Evolutionary conservation across 2,113 vertebrate species (phyloP).

Genomic region (Rhagologus leucostigma): DNA sequence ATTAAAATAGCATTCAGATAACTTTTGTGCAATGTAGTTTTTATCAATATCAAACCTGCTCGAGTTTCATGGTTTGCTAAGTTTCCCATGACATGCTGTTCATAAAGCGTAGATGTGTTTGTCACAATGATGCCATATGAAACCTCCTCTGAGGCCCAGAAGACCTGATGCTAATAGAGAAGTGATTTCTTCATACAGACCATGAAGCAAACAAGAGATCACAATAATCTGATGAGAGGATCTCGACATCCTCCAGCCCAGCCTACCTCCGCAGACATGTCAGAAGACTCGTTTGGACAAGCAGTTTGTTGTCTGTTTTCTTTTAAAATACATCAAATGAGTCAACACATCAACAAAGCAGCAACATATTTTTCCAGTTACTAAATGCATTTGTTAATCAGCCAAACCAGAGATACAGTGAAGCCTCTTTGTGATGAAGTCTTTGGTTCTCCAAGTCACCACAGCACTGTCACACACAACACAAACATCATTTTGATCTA

Average conservation of each 20-base stretch:
- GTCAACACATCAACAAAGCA: slow-evolving; percentile 37
- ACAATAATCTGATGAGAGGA: background rate
- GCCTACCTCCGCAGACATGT: slow-evolving; percentile 4
- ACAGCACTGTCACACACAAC: background rate
- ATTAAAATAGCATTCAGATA: background rate
- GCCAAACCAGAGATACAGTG: slow-evolving; percentile 12
- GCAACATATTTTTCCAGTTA: slow-evolving; percentile 40
- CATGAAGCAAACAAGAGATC: slow-evolving; percentile 33
- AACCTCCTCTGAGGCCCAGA: background rate
- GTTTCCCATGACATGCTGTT: background rate
- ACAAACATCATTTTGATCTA: slow-evolving; percentile 23
- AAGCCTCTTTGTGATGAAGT: background rate
- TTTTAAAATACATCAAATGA: slow-evolving; percentile 55
- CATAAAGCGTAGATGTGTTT: background rate
- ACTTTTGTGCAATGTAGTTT: background rate
- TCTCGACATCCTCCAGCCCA: slow-evolving; percentile 21
- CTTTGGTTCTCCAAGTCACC: background rate
- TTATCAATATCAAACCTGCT: background rate
- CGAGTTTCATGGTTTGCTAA: background rate
- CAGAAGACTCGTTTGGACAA: slow-evolving; percentile 41
- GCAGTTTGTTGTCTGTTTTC: slow-evolving; percentile 49
- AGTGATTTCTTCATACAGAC: slow-evolving; percentile 32
- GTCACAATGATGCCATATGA: background rate
- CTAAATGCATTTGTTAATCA: slow-evolving; percentile 4
- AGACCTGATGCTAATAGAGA: background rate